Conservation (phyloP, 2,888 invertebrate genomes). For the Hypercompe scribonia region DNA sequence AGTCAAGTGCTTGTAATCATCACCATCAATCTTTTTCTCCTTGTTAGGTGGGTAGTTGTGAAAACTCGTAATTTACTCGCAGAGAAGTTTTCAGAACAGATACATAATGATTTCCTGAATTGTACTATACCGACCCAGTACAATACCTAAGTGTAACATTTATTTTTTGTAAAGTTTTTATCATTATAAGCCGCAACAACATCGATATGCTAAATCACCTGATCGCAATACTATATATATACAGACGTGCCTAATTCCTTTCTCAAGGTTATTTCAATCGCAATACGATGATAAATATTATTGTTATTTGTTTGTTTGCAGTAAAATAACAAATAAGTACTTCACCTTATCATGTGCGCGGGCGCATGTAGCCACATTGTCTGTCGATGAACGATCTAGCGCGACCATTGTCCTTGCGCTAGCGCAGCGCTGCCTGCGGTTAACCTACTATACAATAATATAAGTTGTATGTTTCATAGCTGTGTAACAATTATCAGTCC, state of each 20-base stretch:
- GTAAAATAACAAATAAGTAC: conserved; percentile 14
- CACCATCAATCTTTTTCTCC: too few relatives aligned
- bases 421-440: conserved; percentile 50
- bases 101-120: neutral
- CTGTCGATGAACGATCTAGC: conserved; percentile 31
- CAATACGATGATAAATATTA: neutral
- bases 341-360: conserved; percentile 48
- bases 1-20: neutral
- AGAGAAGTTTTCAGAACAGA: neutral
- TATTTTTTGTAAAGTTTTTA: neutral
- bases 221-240: neutral
- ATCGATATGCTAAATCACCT: neutral
- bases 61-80: neutral
- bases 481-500: conserved; percentile 26
- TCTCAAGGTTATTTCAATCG: neutral
- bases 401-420: conserved; percentile 21
- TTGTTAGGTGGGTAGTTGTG: neutral
- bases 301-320: conserved; percentile 3
- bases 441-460: conserved; percentile 33
- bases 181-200: neutral
- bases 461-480: conserved; percentile 12
- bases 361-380: conserved; percentile 49
- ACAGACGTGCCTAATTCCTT: neutral
- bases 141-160: neutral
- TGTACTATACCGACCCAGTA: neutral